A percentile compares a stretch with the other conserved stretches of the same genome.
Evolutionary conservation across 2,888 invertebrate species (phyloP).

Genomic region (Chymomyza fuscimana): DNA sequence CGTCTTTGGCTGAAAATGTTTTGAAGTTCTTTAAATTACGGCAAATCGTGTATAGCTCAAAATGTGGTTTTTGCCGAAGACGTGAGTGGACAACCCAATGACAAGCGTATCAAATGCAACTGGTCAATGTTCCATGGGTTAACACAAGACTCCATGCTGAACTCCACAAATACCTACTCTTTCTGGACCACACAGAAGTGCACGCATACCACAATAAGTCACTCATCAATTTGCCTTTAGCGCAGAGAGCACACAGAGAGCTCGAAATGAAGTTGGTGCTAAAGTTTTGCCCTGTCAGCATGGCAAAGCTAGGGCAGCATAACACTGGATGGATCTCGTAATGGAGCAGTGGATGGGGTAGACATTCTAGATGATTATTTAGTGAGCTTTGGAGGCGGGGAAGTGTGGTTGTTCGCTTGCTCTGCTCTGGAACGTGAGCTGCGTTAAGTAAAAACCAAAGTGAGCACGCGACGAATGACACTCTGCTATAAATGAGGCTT

Average conservation of each 20-base stretch:
- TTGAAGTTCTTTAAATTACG: not conserved
- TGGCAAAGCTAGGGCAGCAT: not conserved
- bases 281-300: conserved; percentile 43
- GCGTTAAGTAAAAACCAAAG: conserved; percentile 68
- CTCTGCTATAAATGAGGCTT: conserved; percentile 12
- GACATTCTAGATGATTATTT: not conserved
- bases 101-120: conserved; percentile 37
- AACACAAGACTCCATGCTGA: not conserved
- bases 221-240: conserved; percentile 58
- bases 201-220: conserved; percentile 54
- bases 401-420: conserved; percentile 31
- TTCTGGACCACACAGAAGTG: conserved; percentile 24
- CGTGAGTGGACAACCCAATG: conserved; percentile 64
- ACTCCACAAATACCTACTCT: conserved; percentile 36
- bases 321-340: conserved; percentile 11
- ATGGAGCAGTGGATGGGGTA: conserved; percentile 12
- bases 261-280: conserved; percentile 41
- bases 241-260: conserved; percentile 2
- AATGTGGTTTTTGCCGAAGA: conserved; percentile 25
- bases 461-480: conserved; percentile 62
- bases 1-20: not conserved
- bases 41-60: not conserved
- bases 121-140: conserved; percentile 31
- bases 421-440: conserved; percentile 52
- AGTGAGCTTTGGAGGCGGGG: conserved; percentile 23